These are phyloP conservation scores for Sinocyclocheilus maitianheensis DNA, from an alignment of 2,113 vertebrate species.

Conservation along the genomic window DNA sequence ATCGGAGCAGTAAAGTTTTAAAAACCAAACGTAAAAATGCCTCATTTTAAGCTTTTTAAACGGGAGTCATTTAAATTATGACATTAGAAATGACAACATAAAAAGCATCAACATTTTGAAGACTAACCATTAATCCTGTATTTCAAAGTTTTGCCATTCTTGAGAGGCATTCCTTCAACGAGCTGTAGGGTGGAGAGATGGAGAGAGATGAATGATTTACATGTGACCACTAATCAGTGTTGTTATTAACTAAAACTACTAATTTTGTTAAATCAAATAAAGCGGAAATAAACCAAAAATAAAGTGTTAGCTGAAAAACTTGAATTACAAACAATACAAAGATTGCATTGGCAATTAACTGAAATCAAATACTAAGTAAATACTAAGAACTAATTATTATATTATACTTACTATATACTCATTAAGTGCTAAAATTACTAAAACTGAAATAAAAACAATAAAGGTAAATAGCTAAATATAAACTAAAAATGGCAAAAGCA, in stretches of 20 bases:
- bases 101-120: neutral
- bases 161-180: conserved; percentile 82
- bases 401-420: too few species aligned
- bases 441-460: neutral
- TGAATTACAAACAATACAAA: neutral
- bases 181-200: conserved; percentile 60
- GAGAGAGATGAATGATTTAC: neutral
- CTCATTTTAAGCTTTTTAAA: neutral
- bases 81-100: neutral
- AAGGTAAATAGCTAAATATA: neutral
- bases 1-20: neutral
- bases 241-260: neutral
- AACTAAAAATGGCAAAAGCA: neutral
- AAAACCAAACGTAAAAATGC: neutral
- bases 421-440: neutral
- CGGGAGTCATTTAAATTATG: neutral
- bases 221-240: neutral
- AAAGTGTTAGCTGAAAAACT: neutral
- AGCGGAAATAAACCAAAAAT: neutral
- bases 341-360: too few species aligned
- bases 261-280: neutral
- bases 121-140: conserved; percentile 92
- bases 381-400: too few species aligned
- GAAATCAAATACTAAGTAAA: too few species aligned
- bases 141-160: conserved; percentile 80